A percentile compares a stretch with the other conserved stretches of the same genome.
These are phyloP conservation scores for Liopterus haemorrhoidalis DNA, from an alignment of 2,888 invertebrate species.

Conservation along the genomic window DNA sequence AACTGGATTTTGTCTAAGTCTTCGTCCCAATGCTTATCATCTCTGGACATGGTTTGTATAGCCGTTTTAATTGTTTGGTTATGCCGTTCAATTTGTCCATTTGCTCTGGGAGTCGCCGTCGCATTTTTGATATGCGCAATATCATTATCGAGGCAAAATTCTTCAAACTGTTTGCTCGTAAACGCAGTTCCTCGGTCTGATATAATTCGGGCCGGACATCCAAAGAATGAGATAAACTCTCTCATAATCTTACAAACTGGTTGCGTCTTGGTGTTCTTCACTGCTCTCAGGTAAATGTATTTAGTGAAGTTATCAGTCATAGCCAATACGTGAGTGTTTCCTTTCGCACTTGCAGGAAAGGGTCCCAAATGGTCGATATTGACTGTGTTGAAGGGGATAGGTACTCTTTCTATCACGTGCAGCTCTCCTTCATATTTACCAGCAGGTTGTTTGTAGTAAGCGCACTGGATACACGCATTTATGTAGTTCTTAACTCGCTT, in stretches of 20 bases:
- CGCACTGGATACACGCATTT: slow-evolving; percentile 33
- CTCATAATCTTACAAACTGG: slow-evolving; percentile 32
- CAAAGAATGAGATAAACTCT: no score
- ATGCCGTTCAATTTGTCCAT: no score
- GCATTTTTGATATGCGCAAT: slow-evolving; percentile 24
- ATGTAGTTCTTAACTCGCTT: slow-evolving; percentile 34
- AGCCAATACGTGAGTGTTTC: slow-evolving; percentile 37
- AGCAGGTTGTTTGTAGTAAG: slow-evolving; percentile 34
- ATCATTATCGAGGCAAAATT: slow-evolving; percentile 20
- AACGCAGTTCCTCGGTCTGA: slow-evolving; percentile 27
- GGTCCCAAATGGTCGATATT: slow-evolving; percentile 43
- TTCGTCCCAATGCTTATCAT: no score
- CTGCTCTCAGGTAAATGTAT: slow-evolving; percentile 36
- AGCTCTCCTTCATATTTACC: slow-evolving; percentile 30
- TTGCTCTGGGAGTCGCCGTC: slow-evolving; percentile 28
- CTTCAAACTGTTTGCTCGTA: slow-evolving; percentile 22
- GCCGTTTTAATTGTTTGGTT: no score
- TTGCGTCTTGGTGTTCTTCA: slow-evolving; percentile 33
- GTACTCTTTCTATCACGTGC: slow-evolving; percentile 39
- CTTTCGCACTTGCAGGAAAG: slow-evolving; percentile 36
- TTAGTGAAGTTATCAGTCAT: slow-evolving; percentile 41
- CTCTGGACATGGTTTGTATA: no score
- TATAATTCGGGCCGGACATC: slow-evolving; percentile 27
- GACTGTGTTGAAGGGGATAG: slow-evolving; percentile 40
- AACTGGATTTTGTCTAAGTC: no score